Percentiles rank a stretch among this genome's conserved stretches.
These are phyloP conservation scores for Dendroctonus ponderosae DNA, from an alignment of 1,140 invertebrate genomes.

Conservation along the genomic window DNA sequence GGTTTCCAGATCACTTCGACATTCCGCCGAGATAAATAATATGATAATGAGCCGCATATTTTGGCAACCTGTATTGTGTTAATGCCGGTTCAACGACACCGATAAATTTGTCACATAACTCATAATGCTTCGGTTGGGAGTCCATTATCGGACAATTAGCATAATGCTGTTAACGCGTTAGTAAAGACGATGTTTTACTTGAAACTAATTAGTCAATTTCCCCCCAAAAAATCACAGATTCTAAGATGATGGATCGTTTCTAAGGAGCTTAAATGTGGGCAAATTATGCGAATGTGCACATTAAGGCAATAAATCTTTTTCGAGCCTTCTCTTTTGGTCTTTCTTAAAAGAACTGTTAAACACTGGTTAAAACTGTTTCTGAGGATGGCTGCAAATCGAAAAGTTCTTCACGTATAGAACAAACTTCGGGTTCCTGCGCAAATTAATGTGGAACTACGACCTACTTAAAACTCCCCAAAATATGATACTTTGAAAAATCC, in stretches of 20 bases:
- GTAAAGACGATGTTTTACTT: background rate
- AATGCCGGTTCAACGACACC: conserved; percentile 8
- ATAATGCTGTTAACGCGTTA: background rate
- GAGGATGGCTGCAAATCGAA: too few species aligned
- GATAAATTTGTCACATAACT: background rate
- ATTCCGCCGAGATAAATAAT: conserved; percentile 12
- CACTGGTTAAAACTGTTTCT: too few species aligned
- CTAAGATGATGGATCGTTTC: background rate
- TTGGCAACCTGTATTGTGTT: conserved; percentile 5
- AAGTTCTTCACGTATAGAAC: too few species aligned
- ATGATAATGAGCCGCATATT: conserved; percentile 15
- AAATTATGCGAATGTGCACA: background rate
- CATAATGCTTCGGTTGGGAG: background rate
- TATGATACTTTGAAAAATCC: too few species aligned
- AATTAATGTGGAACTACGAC: too few species aligned
- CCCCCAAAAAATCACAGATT: background rate
- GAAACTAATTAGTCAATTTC: too few species aligned
- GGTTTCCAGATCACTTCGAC: conserved; percentile 7
- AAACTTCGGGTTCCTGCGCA: too few species aligned
- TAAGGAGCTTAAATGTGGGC: background rate
- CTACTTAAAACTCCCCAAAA: too few species aligned
- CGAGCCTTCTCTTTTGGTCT: too few species aligned
- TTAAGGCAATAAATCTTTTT: too few species aligned
- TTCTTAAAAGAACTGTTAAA: too few species aligned
- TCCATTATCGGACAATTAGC: background rate